These are phyloP conservation scores for Microctonus brassicae DNA, from an alignment of 2,888 invertebrate species.

Conservation along the genomic window DNA sequence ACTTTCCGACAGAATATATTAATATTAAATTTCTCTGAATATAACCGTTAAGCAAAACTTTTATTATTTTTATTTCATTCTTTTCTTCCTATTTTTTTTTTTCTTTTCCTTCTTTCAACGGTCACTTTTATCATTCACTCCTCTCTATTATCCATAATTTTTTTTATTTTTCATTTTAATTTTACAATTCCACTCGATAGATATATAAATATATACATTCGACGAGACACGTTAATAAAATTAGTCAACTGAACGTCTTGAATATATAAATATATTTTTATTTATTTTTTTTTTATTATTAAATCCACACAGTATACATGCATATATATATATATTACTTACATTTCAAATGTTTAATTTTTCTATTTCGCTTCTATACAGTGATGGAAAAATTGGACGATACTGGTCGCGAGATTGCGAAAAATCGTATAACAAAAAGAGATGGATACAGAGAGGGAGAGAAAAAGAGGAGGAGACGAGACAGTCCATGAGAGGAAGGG, in stretches of 20 bases:
- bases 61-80: slow-evolving; percentile 46
- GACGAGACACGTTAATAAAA: slow-evolving; percentile 13
- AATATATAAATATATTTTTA: not conserved
- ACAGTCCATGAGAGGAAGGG: slow-evolving; percentile 33
- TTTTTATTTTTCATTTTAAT: slow-evolving; percentile 6
- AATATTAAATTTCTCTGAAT: slow-evolving; percentile 66
- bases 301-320: not conserved
- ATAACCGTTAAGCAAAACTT: slow-evolving; percentile 66
- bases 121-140: slow-evolving; percentile 12
- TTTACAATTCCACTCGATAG: not conserved
- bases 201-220: slow-evolving; percentile 10
- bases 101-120: slow-evolving; percentile 4
- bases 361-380: slow-evolving; percentile 9
- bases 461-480: slow-evolving; percentile 8
- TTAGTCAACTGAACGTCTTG: slow-evolving; percentile 15
- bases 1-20: slow-evolving; percentile 69
- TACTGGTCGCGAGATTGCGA: not conserved
- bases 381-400: not conserved
- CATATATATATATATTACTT: no score
- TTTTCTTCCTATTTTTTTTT: slow-evolving; percentile 38
- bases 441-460: not conserved
- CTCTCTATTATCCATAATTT: slow-evolving; percentile 14
- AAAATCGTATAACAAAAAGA: slow-evolving; percentile 10
- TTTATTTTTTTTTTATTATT: not conserved
- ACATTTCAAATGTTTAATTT: not conserved